Evolutionary conservation across 2,888 invertebrate genomes (phyloP).

Genomic region (Catotricha subobsoleta): DNA sequence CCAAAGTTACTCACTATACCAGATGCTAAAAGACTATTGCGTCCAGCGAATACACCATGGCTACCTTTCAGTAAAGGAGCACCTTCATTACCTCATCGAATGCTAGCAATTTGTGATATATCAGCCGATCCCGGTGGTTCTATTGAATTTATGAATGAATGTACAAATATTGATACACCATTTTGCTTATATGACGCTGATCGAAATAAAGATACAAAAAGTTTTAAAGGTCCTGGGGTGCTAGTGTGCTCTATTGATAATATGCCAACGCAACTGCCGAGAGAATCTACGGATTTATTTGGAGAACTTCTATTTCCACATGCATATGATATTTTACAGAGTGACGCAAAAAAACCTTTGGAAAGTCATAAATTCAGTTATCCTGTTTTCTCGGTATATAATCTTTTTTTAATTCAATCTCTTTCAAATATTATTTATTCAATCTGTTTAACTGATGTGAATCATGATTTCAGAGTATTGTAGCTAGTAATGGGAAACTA

Average conservation of each 20-base stretch:
- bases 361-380: conserved; percentile 52
- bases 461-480: conserved; percentile 55
- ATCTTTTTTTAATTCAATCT: not conserved
- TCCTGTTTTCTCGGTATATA: conserved; percentile 23
- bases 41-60: conserved; percentile 86
- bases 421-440: not conserved
- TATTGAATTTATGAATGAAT: conserved; percentile 99
- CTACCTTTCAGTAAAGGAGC: conserved; percentile 67
- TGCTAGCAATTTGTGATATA: conserved; percentile 94
- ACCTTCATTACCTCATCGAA: conserved; percentile 67
- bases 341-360: conserved; percentile 61
- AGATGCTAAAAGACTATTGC: conserved; percentile 85
- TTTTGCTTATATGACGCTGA: conserved; percentile 99
- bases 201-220: conserved; percentile 88
- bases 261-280: conserved; percentile 97
- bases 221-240: conserved; percentile 91
- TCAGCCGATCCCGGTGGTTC: conserved; percentile 98
- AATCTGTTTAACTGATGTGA: conserved; percentile 1
- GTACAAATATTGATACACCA: conserved; percentile 97
- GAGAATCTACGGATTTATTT: conserved; percentile 95
- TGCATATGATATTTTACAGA: conserved; percentile 68
- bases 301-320: conserved; percentile 84
- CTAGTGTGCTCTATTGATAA: conserved; percentile 95
- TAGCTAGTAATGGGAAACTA: conserved; percentile 84
- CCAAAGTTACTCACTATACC: conserved; percentile 93